Conservation (phyloP, 2,888 invertebrate species). For the Nomada goodeniana region DNA sequence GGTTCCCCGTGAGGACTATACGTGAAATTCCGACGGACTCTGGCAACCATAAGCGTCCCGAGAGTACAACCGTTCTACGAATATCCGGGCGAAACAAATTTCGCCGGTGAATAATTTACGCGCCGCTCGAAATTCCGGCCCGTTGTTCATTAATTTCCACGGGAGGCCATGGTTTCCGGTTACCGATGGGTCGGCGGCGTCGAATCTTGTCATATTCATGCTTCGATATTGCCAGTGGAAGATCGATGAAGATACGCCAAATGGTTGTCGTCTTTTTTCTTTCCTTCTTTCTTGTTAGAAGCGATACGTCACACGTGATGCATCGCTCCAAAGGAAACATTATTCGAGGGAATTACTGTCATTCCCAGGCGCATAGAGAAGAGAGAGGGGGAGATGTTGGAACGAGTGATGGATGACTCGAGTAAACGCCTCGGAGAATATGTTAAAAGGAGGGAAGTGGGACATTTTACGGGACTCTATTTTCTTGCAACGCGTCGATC, state of each 20-base stretch:
- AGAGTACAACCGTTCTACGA: background rate
- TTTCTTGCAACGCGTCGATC: background rate
- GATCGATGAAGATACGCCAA: background rate
- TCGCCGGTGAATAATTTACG: background rate
- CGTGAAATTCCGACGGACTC: conserved; percentile 63
- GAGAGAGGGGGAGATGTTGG: background rate
- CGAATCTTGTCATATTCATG: background rate
- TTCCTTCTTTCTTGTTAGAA: background rate
- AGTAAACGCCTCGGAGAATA: conserved; percentile 3
- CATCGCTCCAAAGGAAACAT: conserved; percentile 14
- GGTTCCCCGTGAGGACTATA: conserved; percentile 70
- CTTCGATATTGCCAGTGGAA: background rate
- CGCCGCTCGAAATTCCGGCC: background rate
- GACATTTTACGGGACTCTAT: conserved; percentile 30
- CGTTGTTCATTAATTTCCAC: background rate
- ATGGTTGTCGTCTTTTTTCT: background rate
- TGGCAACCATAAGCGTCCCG: conserved; percentile 18
- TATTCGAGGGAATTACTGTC: conserved; percentile 29
- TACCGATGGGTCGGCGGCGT: background rate
- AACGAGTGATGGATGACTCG: conserved; percentile 27
- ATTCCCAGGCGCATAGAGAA: background rate
- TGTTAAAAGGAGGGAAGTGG: conserved; percentile 31
- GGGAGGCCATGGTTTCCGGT: no score
- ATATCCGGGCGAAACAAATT: background rate
- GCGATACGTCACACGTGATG: conserved; percentile 13